Percentiles rank a stretch among this genome's conserved stretches.
phyloP scores from a whole-genome alignment of 2,113 vertebrate species.

The Macrotus californicus region DNA sequence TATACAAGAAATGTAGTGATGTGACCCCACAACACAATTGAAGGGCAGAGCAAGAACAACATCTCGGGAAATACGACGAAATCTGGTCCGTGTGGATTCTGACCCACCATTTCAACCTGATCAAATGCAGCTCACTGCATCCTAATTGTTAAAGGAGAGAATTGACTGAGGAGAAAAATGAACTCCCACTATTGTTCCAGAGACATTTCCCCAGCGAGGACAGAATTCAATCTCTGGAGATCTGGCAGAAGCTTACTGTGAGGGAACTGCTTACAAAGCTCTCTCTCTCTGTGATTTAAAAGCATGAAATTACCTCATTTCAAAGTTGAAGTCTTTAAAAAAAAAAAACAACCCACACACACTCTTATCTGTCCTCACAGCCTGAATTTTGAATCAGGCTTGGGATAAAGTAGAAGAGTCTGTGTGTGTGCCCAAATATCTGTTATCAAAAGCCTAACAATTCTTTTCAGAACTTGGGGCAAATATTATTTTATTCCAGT shows the following conservation, averaged over 20 bases:
- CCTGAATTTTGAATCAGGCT: constrained; percentile 41
- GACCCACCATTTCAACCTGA: neutral
- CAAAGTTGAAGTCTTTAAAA: constrained; percentile 22
- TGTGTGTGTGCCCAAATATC: neutral
- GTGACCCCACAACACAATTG: neutral
- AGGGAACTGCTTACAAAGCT: constrained; percentile 6
- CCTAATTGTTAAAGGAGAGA: constrained; percentile 22
- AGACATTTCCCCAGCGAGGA: neutral
- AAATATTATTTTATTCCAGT: neutral
- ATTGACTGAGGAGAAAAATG: constrained; percentile 45
- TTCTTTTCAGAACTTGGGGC: neutral
- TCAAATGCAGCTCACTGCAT: neutral
- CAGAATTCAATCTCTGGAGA: constrained; percentile 18
- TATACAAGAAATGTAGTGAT: neutral
- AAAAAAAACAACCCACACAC: neutral
- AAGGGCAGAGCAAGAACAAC: neutral
- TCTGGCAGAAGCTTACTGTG: neutral
- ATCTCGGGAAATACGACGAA: neutral
- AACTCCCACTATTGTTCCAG: constrained; percentile 28
- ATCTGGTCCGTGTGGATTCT: neutral
- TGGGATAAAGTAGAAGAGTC: neutral
- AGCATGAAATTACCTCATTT: constrained; percentile 64
- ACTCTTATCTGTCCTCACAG: constrained; percentile 11
- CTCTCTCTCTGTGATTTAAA: constrained; percentile 48
- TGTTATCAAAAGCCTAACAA: neutral